Conservation (phyloP, 2,888 invertebrate species). For the Helicoverpa assulta region DNA sequence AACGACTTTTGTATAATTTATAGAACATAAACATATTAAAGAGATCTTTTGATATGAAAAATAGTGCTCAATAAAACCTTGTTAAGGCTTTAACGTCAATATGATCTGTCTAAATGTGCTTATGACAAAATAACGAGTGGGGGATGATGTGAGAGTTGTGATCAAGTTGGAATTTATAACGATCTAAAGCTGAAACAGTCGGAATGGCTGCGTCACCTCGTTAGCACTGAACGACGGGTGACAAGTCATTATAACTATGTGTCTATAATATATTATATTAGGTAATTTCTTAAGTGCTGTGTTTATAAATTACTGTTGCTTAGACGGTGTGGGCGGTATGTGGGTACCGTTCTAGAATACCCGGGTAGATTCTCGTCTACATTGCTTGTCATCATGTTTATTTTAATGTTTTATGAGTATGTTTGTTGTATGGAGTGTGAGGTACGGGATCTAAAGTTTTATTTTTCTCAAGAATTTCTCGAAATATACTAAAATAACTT, state of each 20-base stretch:
- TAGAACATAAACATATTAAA: background rate
- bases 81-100: background rate
- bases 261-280: constrained; percentile 45
- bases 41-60: background rate
- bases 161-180: constrained; percentile 18
- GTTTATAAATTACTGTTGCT: constrained; percentile 23
- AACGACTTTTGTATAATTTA: constrained; percentile 32
- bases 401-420: background rate
- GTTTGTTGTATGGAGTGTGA: too few species aligned
- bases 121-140: background rate
- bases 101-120: background rate
- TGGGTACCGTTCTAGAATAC: background rate
- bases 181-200: constrained; percentile 21
- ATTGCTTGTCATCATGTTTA: background rate
- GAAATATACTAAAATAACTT: too few species aligned
- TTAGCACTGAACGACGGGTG: constrained; percentile 33
- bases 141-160: constrained; percentile 20
- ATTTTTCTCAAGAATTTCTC: too few species aligned
- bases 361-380: background rate
- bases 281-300: constrained; percentile 25
- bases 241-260: constrained; percentile 51
- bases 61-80: background rate
- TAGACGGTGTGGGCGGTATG: constrained; percentile 5
- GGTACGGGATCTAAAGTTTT: too few species aligned
- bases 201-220: constrained; percentile 48